Evolutionary conservation across 1,140 invertebrate genomes (phyloP), one percentile per base, ranked within the genome.

Genomic region (Drosophila pseudoananassae): DNA sequence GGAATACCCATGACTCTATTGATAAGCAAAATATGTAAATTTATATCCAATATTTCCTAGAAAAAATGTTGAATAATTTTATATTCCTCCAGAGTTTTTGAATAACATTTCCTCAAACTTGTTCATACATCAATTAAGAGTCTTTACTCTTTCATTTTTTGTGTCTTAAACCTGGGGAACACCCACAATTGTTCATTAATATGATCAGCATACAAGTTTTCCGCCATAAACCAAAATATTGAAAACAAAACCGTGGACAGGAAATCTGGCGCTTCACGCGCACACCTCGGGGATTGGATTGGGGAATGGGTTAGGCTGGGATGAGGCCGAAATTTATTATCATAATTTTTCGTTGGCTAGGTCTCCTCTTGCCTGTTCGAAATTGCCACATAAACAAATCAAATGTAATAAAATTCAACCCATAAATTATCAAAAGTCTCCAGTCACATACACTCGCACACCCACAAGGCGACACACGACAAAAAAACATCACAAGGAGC

Each of bases 191-290:
- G 12, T 51, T 64, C 49, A 84, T 83, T 83, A 61, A 46, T 80
- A 84, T 84, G 80, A 61, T 46, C 31, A 53, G 55, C 80, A 40
- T 61, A 59, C 53, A 58, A 73, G 71, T 58, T 59, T 58, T 38
- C 36, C 25, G 38, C 55, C 63, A 77, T 85, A 84, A 70, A 70
- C 45, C 45, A 49, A 59, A 58, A 71, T 53, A 59, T 66, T 71
- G 56, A 61, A 79, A 71, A 72, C 40, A 43, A 60, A 66, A 54
- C 58, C 59, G 60, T 60, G 55, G 20, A 70, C 82, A 81, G 81
- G 82, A 87, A 85, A 85, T 87, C 69, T 85, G 82, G 77, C 81
- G 81, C 82, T 85, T 60, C 77, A 77, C 77, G 81, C 66, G 63
- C 53, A 51, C 52, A 74, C 70, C 71, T 74, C 52, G 40, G 20